Percentiles rank a stretch among this genome's conserved stretches.
phyloP scores from a whole-genome alignment of 2,888 invertebrate species.

The Agrochola litura region DNA sequence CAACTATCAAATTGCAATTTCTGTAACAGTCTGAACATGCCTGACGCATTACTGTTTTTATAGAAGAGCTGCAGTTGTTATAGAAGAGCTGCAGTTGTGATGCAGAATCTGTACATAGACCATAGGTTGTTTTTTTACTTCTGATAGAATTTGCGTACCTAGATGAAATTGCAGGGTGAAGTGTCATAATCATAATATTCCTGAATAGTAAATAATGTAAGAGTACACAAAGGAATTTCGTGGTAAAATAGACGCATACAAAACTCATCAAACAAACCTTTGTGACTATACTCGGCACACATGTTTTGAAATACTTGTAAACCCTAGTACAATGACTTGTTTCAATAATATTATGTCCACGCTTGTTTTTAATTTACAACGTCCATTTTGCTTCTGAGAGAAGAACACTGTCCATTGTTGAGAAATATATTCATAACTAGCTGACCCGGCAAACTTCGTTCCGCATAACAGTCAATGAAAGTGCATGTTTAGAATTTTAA shows the following conservation, averaged over 20 bases:
- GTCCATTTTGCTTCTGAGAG: neutral
- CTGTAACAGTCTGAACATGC: neutral
- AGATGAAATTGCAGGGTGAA: neutral
- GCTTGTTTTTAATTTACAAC: neutral
- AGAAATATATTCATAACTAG: neutral
- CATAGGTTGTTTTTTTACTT: neutral
- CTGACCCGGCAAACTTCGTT: too few species aligned
- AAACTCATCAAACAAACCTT: slow-evolving; percentile 15
- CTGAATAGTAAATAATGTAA: neutral
- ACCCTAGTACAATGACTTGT: slow-evolving; percentile 12
- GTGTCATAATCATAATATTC: neutral
- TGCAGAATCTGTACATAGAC: neutral
- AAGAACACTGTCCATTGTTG: neutral
- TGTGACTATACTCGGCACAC: neutral
- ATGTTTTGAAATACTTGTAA: slow-evolving; percentile 22
- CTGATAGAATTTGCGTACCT: neutral
- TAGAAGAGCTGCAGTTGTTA: too few species aligned
- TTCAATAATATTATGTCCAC: slow-evolving; percentile 6
- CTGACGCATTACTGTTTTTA: neutral
- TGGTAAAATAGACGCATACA: neutral
- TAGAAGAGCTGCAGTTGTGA: neutral
- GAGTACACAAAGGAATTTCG: neutral
- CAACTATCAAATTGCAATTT: slow-evolving; percentile 2
- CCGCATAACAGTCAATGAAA: too few species aligned
- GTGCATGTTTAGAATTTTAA: too few species aligned